Percentiles rank a stretch among this genome's conserved stretches.
Conservation (phyloP, 2,797 vertebrate species). For the Podarcis siculus region DNA sequence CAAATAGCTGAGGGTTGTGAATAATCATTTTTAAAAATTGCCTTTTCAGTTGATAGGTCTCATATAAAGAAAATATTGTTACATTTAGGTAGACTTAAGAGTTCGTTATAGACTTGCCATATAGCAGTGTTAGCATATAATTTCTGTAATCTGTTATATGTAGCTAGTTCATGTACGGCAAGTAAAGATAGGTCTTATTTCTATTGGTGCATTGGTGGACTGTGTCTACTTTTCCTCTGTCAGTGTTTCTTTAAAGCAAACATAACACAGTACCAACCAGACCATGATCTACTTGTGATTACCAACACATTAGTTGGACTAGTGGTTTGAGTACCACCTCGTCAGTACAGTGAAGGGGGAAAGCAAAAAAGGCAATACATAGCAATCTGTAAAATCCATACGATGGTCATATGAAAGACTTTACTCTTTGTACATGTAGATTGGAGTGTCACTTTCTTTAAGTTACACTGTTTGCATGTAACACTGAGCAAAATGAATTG, state of each 20-base stretch:
- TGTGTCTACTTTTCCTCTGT: background rate
- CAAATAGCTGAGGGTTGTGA: background rate
- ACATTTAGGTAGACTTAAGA: background rate
- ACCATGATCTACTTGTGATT: background rate
- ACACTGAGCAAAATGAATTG: background rate
- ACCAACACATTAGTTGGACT: background rate
- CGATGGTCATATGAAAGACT: background rate
- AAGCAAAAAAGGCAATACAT: background rate
- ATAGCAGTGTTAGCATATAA: background rate
- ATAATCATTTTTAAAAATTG: background rate
- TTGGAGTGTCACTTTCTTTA: background rate
- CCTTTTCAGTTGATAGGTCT: background rate
- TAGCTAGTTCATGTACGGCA: background rate
- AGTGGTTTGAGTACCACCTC: background rate
- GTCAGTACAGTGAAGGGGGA: background rate
- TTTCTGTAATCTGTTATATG: background rate
- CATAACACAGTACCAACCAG: background rate
- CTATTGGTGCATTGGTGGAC: background rate
- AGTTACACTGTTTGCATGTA: background rate
- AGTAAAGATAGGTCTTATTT: background rate
- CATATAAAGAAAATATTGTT: background rate
- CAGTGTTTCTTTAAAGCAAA: background rate
- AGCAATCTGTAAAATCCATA: background rate
- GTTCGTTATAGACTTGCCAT: background rate
- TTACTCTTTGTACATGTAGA: too few relatives aligned